Evolutionary conservation across 2,113 vertebrate genomes (phyloP).

Genomic region (Entosphenus tridentatus): DNA sequence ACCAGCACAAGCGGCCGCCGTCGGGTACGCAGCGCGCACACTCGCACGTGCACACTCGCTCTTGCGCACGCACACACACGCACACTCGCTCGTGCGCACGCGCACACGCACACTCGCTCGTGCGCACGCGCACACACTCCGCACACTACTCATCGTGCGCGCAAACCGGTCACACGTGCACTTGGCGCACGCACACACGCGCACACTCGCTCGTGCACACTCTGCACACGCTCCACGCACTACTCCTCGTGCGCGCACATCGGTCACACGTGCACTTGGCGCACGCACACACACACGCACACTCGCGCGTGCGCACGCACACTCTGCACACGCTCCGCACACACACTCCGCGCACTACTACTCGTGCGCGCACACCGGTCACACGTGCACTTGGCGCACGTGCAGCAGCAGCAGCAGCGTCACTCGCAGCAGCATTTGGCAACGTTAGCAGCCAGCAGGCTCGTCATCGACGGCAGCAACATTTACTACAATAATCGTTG

Average conservation of each 20-base stretch:
- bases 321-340: conserved; percentile 28
- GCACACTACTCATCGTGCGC: conserved; percentile 15
- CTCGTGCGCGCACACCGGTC: conserved; percentile 30
- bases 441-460: conserved; percentile 47
- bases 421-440: conserved; percentile 30
- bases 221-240: conserved; percentile 22
- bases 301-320: conserved; percentile 37
- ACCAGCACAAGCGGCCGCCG: neutral
- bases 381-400: conserved; percentile 28
- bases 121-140: conserved; percentile 20
- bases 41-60: neutral
- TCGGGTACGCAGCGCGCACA: neutral
- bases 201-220: conserved; percentile 33
- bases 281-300: conserved; percentile 19
- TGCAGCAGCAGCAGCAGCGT: conserved; percentile 14
- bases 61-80: neutral
- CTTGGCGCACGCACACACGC: conserved; percentile 19
- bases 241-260: conserved; percentile 22
- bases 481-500: conserved; percentile 44
- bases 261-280: conserved; percentile 33
- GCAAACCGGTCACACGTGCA: conserved; percentile 35
- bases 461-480: conserved; percentile 23
- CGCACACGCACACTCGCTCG: conserved; percentile 1
- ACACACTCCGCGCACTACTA: conserved; percentile 8
- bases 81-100: neutral